Evolutionary conservation across 2,888 invertebrate genomes (phyloP), one percentile per base, ranked within the genome.

Genomic region (Synergus umbraculus): DNA sequence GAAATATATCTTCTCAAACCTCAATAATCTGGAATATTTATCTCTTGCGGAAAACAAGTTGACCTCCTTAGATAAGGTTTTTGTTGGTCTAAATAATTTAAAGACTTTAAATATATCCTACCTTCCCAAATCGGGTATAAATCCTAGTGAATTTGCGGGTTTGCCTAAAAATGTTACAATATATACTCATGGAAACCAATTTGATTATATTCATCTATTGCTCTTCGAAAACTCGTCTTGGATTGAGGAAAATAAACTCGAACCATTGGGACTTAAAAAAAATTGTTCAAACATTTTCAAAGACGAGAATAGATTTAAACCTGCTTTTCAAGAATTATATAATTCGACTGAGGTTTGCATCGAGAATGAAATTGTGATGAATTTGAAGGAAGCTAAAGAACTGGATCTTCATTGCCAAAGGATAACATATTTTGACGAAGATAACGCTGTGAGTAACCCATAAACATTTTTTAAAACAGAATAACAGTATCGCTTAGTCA

Each of bases 81-180:
- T 90, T 49, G 78, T 86, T 13, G 88, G 87, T 3, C 54, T 89
- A 44, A 82, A 85, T 37, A 86, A 87, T 13, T 82, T 90, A 5
- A 83, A 83, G 43, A 15, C 43, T 0, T 80, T 90, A 4, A 80
- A 90, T 41, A 80, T 90, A 0, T 89, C 89, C 7, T 63, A 82
- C 58, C 88, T 88, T 76, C 84, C 85, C 0, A 80, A 89, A 9
- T 46, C 58, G 18, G 82, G 85, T 37, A 77, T 90, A 1, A 78
- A 83, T 0, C 79, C 83, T 7, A 85, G 88, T 9, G 79, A 86
- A 37, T 81, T 90, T 5, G 88, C 85, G 22, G 87, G 89, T 8
- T 60, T 90, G 18, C 78, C 83, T 1, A 85, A 78, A n/a, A 78
- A 79, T 7, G 65, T 80, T 0, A 80, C 82, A 5, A 86, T 90